A percentile compares a stretch with the other conserved stretches of the same genome.
Conservation (phyloP, 2,888 invertebrate species). For the Ecdyonurus torrentis region DNA sequence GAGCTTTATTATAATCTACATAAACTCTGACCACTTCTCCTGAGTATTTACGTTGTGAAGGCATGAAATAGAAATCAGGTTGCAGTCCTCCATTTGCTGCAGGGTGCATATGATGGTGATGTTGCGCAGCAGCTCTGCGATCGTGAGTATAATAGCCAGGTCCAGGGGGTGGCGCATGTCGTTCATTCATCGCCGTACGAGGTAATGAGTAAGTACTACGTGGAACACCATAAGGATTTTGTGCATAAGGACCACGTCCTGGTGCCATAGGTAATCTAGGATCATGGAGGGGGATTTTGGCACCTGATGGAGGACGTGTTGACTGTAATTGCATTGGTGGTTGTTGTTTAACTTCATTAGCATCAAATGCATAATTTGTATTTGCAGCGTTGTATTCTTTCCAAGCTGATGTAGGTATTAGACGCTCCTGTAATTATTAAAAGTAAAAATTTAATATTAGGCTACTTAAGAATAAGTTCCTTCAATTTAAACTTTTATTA, state of each 20-base stretch:
- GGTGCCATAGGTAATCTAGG: slow-evolving; percentile 12
- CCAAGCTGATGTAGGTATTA: slow-evolving; percentile 66
- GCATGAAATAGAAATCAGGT: slow-evolving; percentile 91
- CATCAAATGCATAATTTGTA: slow-evolving; percentile 81
- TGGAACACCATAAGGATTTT: slow-evolving; percentile 3
- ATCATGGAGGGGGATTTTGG: slow-evolving; percentile 18
- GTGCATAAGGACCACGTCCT: slow-evolving; percentile 11
- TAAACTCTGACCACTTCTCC: slow-evolving; percentile 76
- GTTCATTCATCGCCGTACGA: slow-evolving; percentile 34
- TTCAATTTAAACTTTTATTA: no score
- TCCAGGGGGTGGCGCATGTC: slow-evolving; percentile 7
- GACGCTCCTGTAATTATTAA: slow-evolving; percentile 49
- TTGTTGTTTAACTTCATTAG: slow-evolving; percentile 63
- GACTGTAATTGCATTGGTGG: slow-evolving; percentile 7
- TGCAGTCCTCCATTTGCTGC: slow-evolving; percentile 30
- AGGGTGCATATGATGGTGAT: slow-evolving; percentile 8
- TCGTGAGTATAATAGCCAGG: slow-evolving; percentile 34
- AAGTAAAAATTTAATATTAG: neutral
- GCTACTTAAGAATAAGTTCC: neutral
- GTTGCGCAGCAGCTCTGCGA: slow-evolving; percentile 21
- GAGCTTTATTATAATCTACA: slow-evolving; percentile 56
- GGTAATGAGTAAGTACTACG: slow-evolving; percentile 62
- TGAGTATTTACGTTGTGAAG: slow-evolving; percentile 82
- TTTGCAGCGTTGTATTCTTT: slow-evolving; percentile 70
- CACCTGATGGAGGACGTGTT: slow-evolving; percentile 18